These are phyloP conservation scores for Hartigia nigra DNA, from an alignment of 2,888 invertebrate species.

Conservation along the genomic window DNA sequence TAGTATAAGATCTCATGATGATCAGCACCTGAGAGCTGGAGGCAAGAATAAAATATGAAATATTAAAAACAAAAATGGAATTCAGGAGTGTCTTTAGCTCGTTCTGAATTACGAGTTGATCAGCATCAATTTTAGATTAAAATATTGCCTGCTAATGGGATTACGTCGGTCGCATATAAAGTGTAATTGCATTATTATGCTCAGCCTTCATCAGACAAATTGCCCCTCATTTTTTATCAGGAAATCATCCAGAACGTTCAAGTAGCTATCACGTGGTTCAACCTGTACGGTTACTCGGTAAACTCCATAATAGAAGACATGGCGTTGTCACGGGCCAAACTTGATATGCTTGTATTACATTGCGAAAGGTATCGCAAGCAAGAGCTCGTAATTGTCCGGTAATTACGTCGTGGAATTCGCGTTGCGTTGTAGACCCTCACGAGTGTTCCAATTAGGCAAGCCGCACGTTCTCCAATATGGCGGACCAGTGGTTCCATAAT, in stretches of 20 bases:
- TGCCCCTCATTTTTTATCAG: slow-evolving; percentile 28
- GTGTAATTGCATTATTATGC: slow-evolving; percentile 61
- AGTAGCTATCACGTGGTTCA: background rate
- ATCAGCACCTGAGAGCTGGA: background rate
- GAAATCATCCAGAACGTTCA: background rate
- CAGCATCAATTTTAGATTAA: slow-evolving; percentile 59
- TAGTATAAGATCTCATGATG: background rate
- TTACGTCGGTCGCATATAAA: slow-evolving; percentile 36
- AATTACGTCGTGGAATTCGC: slow-evolving; percentile 33
- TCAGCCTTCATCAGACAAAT: slow-evolving; percentile 43
- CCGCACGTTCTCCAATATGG: slow-evolving; percentile 28
- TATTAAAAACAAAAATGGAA: background rate
- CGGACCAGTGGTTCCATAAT: slow-evolving; percentile 22
- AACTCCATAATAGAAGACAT: background rate
- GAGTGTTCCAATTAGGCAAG: slow-evolving; percentile 33
- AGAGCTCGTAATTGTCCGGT: slow-evolving; percentile 28
- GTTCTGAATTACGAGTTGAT: slow-evolving; percentile 47
- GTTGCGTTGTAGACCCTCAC: slow-evolving; percentile 12
- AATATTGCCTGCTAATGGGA: slow-evolving; percentile 63
- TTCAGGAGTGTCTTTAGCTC: background rate
- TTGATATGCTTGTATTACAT: background rate
- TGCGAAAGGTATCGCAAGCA: background rate
- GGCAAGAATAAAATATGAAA: background rate
- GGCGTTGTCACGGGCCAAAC: background rate
- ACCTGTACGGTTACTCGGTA: background rate